A percentile compares a stretch with the other conserved stretches of the same genome.
Evolutionary conservation across 2,888 invertebrate species (phyloP).

Genomic region (Tridacna gigas): DNA sequence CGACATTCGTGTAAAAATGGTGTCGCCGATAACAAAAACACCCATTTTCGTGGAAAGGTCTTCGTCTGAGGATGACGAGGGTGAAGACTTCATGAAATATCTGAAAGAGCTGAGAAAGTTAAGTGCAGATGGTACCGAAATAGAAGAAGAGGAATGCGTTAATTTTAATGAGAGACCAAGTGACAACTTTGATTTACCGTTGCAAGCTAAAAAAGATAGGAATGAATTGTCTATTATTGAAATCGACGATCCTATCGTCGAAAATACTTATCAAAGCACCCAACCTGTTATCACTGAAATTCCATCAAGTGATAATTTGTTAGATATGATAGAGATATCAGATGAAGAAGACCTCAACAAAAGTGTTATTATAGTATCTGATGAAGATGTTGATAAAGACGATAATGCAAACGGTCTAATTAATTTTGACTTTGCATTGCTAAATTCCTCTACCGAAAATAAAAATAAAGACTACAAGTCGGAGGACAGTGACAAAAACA

Average conservation of each 20-base stretch:
- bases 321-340: not conserved
- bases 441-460: not conserved
- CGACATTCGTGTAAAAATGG: conserved; percentile 15
- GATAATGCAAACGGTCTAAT: not conserved
- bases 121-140: not conserved
- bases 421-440: conserved; percentile 23
- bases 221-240: not conserved
- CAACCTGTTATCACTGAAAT: not conserved
- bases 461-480: not conserved
- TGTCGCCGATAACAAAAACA: conserved; percentile 50
- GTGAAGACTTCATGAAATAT: conserved; percentile 61
- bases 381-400: conserved; percentile 37
- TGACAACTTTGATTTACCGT: too few relatives aligned
- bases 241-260: conserved; percentile 4
- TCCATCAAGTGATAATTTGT: not conserved
- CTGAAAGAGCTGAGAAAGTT: conserved; percentile 41
- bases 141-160: not conserved
- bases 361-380: conserved; percentile 32
- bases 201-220: too few relatives aligned
- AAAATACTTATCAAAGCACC: not conserved
- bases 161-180: too few relatives aligned
- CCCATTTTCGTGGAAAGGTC: conserved; percentile 50
- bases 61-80: conserved; percentile 38
- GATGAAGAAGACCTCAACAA: not conserved
- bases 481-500: not conserved